phyloP scores from a whole-genome alignment of 2,797 vertebrate species.

The Synanceia verrucosa region DNA sequence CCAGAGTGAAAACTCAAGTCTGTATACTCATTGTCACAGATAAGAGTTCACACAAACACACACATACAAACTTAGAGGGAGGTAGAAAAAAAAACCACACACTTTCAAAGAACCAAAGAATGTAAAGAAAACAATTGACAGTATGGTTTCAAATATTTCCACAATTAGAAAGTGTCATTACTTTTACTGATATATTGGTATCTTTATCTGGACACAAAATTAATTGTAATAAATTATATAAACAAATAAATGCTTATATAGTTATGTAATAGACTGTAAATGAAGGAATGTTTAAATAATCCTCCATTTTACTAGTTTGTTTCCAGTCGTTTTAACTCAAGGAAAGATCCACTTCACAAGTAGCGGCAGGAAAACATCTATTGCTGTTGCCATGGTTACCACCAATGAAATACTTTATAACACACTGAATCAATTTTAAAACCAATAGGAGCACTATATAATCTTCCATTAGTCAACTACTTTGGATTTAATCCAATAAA shows the following conservation, averaged over 20 bases:
- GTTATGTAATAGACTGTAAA: too few relatives aligned
- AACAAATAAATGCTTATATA: too few relatives aligned
- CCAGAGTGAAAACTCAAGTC: constrained; percentile 64
- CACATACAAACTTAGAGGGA: neutral
- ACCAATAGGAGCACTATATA: too few relatives aligned
- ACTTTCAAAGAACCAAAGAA: constrained; percentile 5
- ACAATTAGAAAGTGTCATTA: neutral
- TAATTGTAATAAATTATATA: neutral
- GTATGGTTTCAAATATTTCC: neutral
- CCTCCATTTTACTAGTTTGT: neutral
- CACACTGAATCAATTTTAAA: too few relatives aligned
- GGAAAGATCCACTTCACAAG: too few relatives aligned
- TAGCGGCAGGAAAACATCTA: too few relatives aligned
- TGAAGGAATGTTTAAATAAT: neutral
- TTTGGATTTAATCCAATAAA: too few relatives aligned
- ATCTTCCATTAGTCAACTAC: too few relatives aligned
- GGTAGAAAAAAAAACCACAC: constrained; percentile 2
- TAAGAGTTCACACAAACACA: constrained; percentile 23
- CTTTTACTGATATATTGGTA: neutral
- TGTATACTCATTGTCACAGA: constrained; percentile 49
- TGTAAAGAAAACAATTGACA: neutral
- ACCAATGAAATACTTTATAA: too few relatives aligned
- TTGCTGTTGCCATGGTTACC: too few relatives aligned
- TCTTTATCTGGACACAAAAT: neutral
- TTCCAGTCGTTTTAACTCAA: too few relatives aligned